Conservation (phyloP, 2,113 vertebrate species). For the Casuarius casuarius region DNA sequence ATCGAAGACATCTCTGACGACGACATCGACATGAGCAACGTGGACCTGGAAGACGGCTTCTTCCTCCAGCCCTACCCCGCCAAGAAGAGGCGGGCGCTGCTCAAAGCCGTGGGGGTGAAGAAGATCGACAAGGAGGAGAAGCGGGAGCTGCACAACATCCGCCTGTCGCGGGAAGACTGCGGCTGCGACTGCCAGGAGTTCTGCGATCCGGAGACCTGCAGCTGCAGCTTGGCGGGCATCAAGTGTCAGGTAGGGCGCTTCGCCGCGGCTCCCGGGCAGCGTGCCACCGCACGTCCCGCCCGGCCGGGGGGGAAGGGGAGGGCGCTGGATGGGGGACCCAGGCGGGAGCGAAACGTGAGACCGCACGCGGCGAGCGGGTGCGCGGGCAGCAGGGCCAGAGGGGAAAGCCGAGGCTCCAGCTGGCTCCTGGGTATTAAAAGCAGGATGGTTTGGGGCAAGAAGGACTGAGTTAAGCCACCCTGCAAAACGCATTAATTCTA, state of each 20-base stretch:
- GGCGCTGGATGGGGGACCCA: too few relatives aligned
- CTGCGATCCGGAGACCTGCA: conserved; percentile 94
- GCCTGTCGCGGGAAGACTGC: conserved; percentile 91
- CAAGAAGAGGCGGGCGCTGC: conserved; percentile 86
- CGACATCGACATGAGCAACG: conserved; percentile 79
- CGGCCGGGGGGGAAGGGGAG: background rate
- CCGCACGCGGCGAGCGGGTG: too few relatives aligned
- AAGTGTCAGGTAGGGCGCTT: conserved; percentile 90
- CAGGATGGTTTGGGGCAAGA: background rate
- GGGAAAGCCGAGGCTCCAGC: background rate
- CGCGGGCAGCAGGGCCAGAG: too few relatives aligned
- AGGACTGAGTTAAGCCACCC: background rate
- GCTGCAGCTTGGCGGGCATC: conserved; percentile 93
- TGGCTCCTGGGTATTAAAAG: background rate
- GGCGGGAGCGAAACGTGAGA: too few relatives aligned
- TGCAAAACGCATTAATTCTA: background rate
- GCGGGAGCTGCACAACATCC: conserved; percentile 88
- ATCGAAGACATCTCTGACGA: conserved; percentile 89
- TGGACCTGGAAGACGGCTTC: conserved; percentile 85
- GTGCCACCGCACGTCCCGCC: too few relatives aligned
- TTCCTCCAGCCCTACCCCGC: conserved; percentile 91
- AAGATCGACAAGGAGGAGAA: conserved; percentile 96
- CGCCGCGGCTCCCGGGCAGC: too few relatives aligned
- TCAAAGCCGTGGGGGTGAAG: conserved; percentile 89
- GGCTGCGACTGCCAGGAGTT: conserved; percentile 92